Evolutionary conservation across 2,113 vertebrate species (phyloP).

Genomic region (Myrmecophaga tridactyla): DNA sequence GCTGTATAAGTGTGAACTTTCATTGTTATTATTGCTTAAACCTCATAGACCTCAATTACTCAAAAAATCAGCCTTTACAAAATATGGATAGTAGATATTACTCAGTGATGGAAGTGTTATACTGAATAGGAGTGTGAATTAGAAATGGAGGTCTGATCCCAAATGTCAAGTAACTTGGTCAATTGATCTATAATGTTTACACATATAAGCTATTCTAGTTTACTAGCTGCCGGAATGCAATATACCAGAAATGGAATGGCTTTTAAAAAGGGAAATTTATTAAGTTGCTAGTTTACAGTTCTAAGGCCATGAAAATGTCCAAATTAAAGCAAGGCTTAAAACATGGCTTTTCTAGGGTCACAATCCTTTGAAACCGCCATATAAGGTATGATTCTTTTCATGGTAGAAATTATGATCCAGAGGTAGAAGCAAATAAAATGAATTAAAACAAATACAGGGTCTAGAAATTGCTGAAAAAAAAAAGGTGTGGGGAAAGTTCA

Average conservation of each 20-base stretch:
- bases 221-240: too few species aligned
- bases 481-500: not conserved
- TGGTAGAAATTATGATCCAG: not conserved
- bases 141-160: not conserved
- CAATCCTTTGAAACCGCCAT: too few species aligned
- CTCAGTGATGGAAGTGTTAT: not conserved
- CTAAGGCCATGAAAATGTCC: too few species aligned
- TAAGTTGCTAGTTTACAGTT: too few species aligned
- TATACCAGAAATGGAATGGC: too few species aligned
- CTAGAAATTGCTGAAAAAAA: not conserved
- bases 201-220: too few species aligned
- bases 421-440: not conserved
- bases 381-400: not conserved
- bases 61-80: not conserved
- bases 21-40: not conserved
- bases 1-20: not conserved
- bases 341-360: too few species aligned
- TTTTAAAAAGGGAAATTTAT: too few species aligned
- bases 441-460: not conserved
- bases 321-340: too few species aligned
- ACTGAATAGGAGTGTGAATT: not conserved
- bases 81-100: not conserved
- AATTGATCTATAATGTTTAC: not conserved
- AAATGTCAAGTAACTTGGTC: not conserved
- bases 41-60: not conserved